Conservation (phyloP, 2,888 invertebrate genomes). For the Melinaea marsaeus region DNA sequence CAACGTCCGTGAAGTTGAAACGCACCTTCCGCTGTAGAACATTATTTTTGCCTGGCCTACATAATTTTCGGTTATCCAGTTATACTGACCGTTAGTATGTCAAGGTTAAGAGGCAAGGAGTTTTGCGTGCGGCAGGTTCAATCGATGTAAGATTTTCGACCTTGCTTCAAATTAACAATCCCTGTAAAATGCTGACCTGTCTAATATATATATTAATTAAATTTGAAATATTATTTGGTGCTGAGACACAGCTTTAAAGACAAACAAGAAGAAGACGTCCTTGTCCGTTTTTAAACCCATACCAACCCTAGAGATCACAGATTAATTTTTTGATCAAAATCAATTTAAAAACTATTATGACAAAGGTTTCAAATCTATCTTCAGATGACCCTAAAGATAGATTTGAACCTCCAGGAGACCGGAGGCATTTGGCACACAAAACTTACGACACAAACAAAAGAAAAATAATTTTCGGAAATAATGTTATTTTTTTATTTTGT, state of each 20-base stretch:
- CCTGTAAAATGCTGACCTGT: constrained; percentile 62
- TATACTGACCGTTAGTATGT: constrained; percentile 67
- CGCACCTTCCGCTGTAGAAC: constrained; percentile 49
- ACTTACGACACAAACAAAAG: too few relatives aligned
- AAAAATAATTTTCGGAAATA: too few relatives aligned
- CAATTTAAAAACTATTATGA: too few relatives aligned
- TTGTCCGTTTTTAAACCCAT: too few relatives aligned
- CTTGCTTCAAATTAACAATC: constrained; percentile 63
- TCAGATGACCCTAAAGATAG: too few relatives aligned
- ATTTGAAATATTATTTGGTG: not conserved
- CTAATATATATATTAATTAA: constrained; percentile 38
- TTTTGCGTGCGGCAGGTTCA: constrained; percentile 67
- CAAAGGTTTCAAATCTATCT: too few relatives aligned
- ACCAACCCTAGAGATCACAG: too few relatives aligned
- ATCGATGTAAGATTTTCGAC: constrained; percentile 75
- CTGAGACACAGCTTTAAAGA: not conserved
- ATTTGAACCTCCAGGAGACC: too few relatives aligned
- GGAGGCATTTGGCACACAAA: too few relatives aligned
- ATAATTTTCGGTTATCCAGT: constrained; percentile 55
- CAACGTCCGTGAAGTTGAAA: constrained; percentile 33
- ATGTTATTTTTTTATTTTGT: too few relatives aligned
- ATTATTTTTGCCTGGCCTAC: constrained; percentile 54
- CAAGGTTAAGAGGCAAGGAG: constrained; percentile 65
- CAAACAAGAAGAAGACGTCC: too few relatives aligned
- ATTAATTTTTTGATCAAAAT: too few relatives aligned